Evolutionary conservation across 2,113 vertebrate genomes (phyloP).

Genomic region (Hemicordylus capensis): DNA sequence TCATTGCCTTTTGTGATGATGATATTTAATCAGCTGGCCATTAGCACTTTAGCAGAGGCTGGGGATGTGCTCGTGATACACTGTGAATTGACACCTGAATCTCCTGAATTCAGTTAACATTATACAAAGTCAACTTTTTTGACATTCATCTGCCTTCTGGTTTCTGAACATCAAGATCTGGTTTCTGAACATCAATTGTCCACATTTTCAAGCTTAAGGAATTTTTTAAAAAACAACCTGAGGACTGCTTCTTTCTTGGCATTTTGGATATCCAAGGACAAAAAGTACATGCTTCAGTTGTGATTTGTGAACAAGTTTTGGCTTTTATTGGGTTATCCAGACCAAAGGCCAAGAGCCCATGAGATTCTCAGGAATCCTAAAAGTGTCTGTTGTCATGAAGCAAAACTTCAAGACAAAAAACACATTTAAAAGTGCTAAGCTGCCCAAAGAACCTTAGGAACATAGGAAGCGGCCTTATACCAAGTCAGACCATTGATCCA

Average conservation of each 20-base stretch:
- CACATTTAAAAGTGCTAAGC: no score
- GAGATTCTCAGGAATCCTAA: background rate
- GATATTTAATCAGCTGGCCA: background rate
- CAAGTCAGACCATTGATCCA: no score
- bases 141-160: background rate
- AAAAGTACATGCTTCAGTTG: background rate
- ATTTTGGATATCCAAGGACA: no score
- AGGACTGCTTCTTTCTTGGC: background rate
- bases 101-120: no score
- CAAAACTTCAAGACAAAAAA: background rate
- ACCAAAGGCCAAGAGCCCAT: background rate
- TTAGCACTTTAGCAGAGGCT: slow-evolving; percentile 1
- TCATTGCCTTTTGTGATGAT: background rate
- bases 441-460: no score
- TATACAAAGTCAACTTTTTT: background rate
- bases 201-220: background rate
- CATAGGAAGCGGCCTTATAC: no score
- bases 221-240: background rate
- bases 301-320: background rate
- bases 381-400: background rate
- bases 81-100: no score
- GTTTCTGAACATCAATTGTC: background rate
- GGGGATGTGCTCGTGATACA: no score
- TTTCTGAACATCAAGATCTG: background rate
- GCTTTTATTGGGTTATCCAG: background rate